Conservation (phyloP, 1,140 invertebrate species). For the Calycopis cecrops region DNA sequence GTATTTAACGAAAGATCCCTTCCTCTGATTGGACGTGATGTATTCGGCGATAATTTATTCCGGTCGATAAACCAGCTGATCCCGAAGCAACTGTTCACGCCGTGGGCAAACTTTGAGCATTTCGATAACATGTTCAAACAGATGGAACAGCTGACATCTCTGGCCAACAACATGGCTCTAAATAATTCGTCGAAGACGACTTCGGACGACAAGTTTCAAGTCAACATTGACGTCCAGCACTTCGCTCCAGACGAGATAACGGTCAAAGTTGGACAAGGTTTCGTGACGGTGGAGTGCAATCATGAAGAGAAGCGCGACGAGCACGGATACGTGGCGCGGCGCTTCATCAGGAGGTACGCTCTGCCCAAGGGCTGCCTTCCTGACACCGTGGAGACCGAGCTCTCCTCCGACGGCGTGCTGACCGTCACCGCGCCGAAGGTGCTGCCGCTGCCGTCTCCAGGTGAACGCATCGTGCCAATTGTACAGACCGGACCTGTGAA, state of each 20-base stretch:
- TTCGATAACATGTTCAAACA: conserved; percentile 41
- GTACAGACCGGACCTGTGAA: conserved; percentile 53
- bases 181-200: conserved; percentile 37
- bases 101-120: conserved; percentile 31
- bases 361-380: conserved; percentile 83
- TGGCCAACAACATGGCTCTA: conserved; percentile 42
- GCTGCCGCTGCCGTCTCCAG: conserved; percentile 45
- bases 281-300: conserved; percentile 81
- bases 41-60: conserved; percentile 35
- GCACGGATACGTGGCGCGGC: conserved; percentile 83
- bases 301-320: conserved; percentile 85
- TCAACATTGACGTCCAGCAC: conserved; percentile 89
- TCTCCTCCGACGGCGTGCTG: conserved; percentile 86
- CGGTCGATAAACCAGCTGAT: conserved; percentile 35
- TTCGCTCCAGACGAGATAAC: conserved; percentile 89
- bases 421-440: conserved; percentile 79
- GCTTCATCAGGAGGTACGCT: conserved; percentile 82
- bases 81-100: conserved; percentile 34
- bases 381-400: conserved; percentile 79
- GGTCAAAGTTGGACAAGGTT: conserved; percentile 85
- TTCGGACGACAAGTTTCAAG: conserved; percentile 76
- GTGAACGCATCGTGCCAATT: conserved; percentile 58
- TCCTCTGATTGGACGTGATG: conserved; percentile 35
- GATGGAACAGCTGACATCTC: conserved; percentile 41
- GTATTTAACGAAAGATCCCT: conserved; percentile 47